phyloP scores from a whole-genome alignment of 1,140 invertebrate species.

The Zaprionus capensis region DNA sequence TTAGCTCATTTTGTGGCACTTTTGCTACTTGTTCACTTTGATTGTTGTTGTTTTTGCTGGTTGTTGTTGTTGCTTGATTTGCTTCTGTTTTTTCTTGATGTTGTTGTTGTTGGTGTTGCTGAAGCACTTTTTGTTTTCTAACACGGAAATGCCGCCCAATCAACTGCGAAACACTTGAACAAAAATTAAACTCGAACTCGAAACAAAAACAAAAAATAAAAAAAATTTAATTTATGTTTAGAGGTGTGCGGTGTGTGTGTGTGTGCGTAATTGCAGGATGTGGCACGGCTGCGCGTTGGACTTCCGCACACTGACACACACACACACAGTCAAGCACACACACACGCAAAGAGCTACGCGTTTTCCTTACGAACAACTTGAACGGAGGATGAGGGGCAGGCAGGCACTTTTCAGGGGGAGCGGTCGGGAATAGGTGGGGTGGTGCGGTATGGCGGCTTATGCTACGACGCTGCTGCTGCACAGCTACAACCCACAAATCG shows the following conservation, averaged over 20 bases:
- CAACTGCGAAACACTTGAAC: constrained; percentile 38
- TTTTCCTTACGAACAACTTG: constrained; percentile 20
- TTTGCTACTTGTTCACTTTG: constrained; percentile 22
- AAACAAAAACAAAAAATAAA: constrained; percentile 12
- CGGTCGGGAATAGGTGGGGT: neutral
- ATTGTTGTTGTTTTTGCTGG: constrained; percentile 33
- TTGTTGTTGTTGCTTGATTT: constrained; percentile 20
- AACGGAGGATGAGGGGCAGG: neutral
- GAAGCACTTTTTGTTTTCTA: constrained; percentile 54
- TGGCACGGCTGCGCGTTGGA: constrained; percentile 17
- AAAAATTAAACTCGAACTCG: neutral
- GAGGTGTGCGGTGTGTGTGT: neutral
- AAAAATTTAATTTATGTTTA: constrained; percentile 8
- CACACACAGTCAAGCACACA: constrained; percentile 12
- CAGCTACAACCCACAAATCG: constrained; percentile 24
- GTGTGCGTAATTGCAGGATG: constrained; percentile 49
- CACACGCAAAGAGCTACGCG: constrained; percentile 1
- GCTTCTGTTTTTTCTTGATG: constrained; percentile 28
- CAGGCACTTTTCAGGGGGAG: neutral
- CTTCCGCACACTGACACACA: constrained; percentile 21
- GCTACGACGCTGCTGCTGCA: too few relatives aligned
- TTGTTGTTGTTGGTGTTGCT: constrained; percentile 25
- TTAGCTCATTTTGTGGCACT: neutral
- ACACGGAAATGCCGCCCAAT: constrained; percentile 67
- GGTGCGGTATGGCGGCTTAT: neutral